Evolutionary conservation across 1,140 invertebrate species (phyloP), one percentile per base, ranked within the genome.

Genomic region (Zaprionus davidi): DNA sequence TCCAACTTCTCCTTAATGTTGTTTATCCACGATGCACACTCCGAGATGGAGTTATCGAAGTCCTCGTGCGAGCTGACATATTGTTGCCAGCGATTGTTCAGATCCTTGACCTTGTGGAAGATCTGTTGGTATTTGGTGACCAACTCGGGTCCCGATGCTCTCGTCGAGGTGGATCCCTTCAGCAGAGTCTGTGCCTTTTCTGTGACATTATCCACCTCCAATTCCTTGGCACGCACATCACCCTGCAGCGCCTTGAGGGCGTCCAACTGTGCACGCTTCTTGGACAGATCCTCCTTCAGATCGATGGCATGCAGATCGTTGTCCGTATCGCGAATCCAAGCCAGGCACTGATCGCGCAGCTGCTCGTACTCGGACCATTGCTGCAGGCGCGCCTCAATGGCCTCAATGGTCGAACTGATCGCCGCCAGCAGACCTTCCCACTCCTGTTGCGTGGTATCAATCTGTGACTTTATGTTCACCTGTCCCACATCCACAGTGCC

Each of bases 361-460:
- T 94, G 94, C 92, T 99, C 98, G 93, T 98, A 99, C 84, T 98
- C 97, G 67, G 95, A 95, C 98, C 98, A 99, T 83, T 97, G 96
- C 79, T 97, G 96, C 3, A 98, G 93, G 90, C 98, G 98, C 22
- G 94, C 95, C 92, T 98, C 96, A 31, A 98, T 91, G 0, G 94
- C 93, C 78, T 97, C 96, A 65, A 98, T 96, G 1, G 96, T 96
- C 4, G 96, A 95, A 83, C 95, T 95, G 5, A 97, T 95, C 20
- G 96, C 94, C 0, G 97, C 96, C 0, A 96, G 93, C 1, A 98
- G 93, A n/a, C 95, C 95, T 93, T 98, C 96, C 97, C 97, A 98
- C 93, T 98, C 97, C 92, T 98, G 97, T 86, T 97, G 96, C 0
- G 96, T 97, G 0, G 95, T 95, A 91, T 98, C 97, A 17, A 98